Percentiles rank a stretch among this genome's conserved stretches.
phyloP scores from a whole-genome alignment of 2,113 vertebrate genomes.

The Mugil cephalus region DNA sequence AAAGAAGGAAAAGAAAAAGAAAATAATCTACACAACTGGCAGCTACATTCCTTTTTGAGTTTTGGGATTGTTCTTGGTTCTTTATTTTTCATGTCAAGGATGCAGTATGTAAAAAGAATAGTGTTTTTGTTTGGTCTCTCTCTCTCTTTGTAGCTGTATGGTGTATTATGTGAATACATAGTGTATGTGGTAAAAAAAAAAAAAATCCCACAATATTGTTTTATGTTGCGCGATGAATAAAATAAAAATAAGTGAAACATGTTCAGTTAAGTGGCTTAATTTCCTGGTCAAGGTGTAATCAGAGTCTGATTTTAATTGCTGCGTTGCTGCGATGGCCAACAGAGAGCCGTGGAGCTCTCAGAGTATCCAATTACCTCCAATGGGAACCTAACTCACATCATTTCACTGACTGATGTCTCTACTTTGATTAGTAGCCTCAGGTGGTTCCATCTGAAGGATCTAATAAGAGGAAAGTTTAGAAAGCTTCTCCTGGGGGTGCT shows the following conservation, averaged over 20 bases:
- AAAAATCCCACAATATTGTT: conserved; percentile 86
- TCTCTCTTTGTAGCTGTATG: conserved; percentile 89
- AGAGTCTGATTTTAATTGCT: background rate
- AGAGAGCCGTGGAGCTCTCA: background rate
- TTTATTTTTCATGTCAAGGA: conserved; percentile 86
- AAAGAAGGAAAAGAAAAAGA: conserved; percentile 25
- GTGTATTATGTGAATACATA: conserved; percentile 91
- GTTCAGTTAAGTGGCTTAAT: conserved; percentile 38
- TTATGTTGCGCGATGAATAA: conserved; percentile 88
- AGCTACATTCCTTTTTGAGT: conserved; percentile 88
- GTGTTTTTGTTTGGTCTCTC: conserved; percentile 87
- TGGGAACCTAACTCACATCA: background rate
- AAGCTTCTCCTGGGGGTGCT: background rate
- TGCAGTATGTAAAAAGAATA: conserved; percentile 88
- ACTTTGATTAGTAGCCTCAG: background rate
- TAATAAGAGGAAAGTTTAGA: background rate
- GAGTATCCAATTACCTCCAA: background rate
- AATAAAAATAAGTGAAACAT: conserved; percentile 83
- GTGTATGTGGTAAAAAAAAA: conserved; percentile 85
- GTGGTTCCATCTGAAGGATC: background rate
- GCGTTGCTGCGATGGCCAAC: background rate
- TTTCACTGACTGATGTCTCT: background rate
- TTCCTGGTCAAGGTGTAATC: background rate
- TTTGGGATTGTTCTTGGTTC: conserved; percentile 84
- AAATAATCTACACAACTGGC: conserved; percentile 81